A percentile compares a stretch with the other conserved stretches of the same genome.
Conservation (phyloP, 2,797 vertebrate genomes). For the Columba guinea region DNA sequence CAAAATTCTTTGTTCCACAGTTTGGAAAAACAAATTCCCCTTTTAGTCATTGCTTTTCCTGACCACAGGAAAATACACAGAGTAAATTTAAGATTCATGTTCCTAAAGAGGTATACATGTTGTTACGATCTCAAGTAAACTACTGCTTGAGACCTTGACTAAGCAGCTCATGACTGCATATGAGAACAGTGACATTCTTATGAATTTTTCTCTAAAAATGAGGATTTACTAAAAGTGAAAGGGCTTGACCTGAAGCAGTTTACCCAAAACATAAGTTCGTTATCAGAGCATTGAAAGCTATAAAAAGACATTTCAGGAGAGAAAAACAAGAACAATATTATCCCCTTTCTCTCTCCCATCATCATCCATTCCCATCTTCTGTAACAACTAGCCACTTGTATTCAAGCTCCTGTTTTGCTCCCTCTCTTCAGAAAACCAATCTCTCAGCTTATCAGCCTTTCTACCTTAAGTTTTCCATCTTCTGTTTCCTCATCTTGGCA, state of each 20-base stretch:
- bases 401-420: not conserved
- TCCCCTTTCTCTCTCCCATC: not conserved
- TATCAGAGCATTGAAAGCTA: not conserved
- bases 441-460: not conserved
- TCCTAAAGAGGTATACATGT: not conserved
- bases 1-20: constrained; percentile 60
- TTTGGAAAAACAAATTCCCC: constrained; percentile 66
- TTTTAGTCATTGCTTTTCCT: constrained; percentile 47
- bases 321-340: not conserved
- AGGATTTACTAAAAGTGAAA: not conserved
- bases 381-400: not conserved
- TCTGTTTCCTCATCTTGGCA: not conserved
- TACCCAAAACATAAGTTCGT: not conserved
- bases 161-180: not conserved
- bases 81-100: not conserved
- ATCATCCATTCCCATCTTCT: not conserved
- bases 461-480: not conserved
- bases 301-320: not conserved
- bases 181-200: not conserved
- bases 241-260: not conserved
- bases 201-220: not conserved
- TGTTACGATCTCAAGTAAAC: not conserved
- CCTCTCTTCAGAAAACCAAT: not conserved
- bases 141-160: not conserved
- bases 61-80: constrained; percentile 10